Percentiles rank a stretch among this genome's conserved stretches.
These are phyloP conservation scores for Trematomus bernacchii DNA, from an alignment of 2,797 vertebrate species.

Conservation along the genomic window DNA sequence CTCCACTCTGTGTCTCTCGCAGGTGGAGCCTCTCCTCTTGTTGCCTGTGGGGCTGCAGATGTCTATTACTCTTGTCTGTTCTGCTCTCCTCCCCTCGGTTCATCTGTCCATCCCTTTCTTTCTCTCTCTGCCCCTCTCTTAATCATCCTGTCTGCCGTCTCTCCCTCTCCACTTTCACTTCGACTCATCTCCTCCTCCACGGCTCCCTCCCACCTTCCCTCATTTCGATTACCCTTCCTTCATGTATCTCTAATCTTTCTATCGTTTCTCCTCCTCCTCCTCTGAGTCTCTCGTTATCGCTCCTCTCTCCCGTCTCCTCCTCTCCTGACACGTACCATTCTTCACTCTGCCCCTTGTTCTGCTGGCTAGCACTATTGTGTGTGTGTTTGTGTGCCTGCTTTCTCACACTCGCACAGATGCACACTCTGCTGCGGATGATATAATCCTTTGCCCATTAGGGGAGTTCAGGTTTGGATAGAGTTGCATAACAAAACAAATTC, in stretches of 20 bases:
- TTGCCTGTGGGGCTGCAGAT: slow-evolving; percentile 72
- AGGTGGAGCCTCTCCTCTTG: slow-evolving; percentile 58
- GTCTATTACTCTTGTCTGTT: slow-evolving; percentile 63
- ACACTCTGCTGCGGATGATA: slow-evolving; percentile 39
- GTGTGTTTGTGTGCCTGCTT: slow-evolving; percentile 8
- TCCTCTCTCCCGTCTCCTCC: slow-evolving; percentile 61
- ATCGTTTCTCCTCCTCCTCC: slow-evolving; percentile 38
- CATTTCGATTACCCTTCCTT: slow-evolving; percentile 69
- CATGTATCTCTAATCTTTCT: slow-evolving; percentile 71
- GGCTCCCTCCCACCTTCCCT: slow-evolving; percentile 42
- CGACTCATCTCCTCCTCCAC: slow-evolving; percentile 40
- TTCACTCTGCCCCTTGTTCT: slow-evolving; percentile 64
- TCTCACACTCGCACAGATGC: slow-evolving; percentile 1
- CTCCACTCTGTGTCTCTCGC: slow-evolving; percentile 42
- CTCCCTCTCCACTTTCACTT: slow-evolving; percentile 37
- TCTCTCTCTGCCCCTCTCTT: slow-evolving; percentile 35
- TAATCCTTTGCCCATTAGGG: slow-evolving; percentile 60
- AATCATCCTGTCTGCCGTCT: slow-evolving; percentile 37
- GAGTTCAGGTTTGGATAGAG: slow-evolving; percentile 59
- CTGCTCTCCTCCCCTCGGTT: slow-evolving; percentile 41
- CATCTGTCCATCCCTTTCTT: slow-evolving; percentile 53
- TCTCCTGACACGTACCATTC: slow-evolving; percentile 75
- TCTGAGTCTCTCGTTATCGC: slow-evolving; percentile 62
- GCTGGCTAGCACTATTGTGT: slow-evolving; percentile 16
- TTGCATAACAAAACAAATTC: slow-evolving; percentile 52